Percentiles rank a stretch among this genome's conserved stretches.
Evolutionary conservation across 2,888 invertebrate genomes (phyloP).

Genomic region (Acleris emargana): DNA sequence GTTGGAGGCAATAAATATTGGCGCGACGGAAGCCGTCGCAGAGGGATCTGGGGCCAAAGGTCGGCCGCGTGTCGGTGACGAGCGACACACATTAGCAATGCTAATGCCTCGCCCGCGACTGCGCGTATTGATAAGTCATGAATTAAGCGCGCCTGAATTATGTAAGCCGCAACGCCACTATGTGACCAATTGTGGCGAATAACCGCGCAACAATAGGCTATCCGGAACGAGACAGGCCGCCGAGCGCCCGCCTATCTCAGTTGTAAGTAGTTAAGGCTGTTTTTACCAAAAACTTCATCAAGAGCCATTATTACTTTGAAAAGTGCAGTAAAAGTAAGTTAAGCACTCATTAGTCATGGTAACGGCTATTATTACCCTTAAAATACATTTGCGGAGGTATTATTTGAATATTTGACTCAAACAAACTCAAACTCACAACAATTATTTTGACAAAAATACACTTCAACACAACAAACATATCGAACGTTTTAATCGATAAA

Average conservation of each 20-base stretch:
- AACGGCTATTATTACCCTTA: constrained; percentile 35
- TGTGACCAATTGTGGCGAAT: constrained; percentile 41
- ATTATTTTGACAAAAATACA: too few relatives aligned
- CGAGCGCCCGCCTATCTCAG: constrained; percentile 34
- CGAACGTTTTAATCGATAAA: too few relatives aligned
- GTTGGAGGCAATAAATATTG: constrained; percentile 40
- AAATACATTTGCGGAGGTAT: constrained; percentile 26
- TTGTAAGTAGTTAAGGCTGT: constrained; percentile 45
- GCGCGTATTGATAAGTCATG: constrained; percentile 45
- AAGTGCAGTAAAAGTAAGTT: constrained; percentile 67
- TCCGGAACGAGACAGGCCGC: constrained; percentile 42
- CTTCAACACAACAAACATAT: too few relatives aligned
- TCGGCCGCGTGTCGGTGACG: constrained; percentile 46
- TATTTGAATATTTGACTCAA: constrained; percentile 25
- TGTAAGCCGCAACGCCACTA: constrained; percentile 38
- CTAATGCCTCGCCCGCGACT: constrained; percentile 43
- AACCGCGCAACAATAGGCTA: constrained; percentile 45
- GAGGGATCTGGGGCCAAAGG: constrained; percentile 39
- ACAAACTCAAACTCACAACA: too few relatives aligned
- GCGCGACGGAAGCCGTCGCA: constrained; percentile 37
- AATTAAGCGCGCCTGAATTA: constrained; percentile 41
- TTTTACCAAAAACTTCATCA: constrained; percentile 60
- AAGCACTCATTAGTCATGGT: constrained; percentile 61
- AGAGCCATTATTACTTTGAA: constrained; percentile 65
- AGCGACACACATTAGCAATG: constrained; percentile 47